Conservation (phyloP, 2,113 vertebrate genomes). For the Sminthopsis crassicaudata region DNA sequence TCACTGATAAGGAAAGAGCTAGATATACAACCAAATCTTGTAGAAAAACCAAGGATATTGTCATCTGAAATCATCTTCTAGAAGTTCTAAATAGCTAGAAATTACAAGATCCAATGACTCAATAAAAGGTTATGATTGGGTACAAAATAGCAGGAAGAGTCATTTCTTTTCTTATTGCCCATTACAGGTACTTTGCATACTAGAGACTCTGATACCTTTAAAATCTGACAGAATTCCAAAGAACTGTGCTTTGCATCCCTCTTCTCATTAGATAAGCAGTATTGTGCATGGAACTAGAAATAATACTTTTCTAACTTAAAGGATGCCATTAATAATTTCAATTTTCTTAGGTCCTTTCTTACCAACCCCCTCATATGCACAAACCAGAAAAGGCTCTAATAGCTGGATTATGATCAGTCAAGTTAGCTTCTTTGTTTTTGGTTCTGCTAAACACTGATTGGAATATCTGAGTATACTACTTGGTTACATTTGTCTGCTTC, state of each 20-base stretch:
- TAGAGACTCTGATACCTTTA: background rate
- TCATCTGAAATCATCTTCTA: background rate
- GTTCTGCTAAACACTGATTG: background rate
- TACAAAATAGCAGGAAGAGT: background rate
- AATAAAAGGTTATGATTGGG: accelerated
- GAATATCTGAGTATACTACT: background rate
- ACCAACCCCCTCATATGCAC: background rate
- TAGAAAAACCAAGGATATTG: background rate
- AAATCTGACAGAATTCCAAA: background rate
- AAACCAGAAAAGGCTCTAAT: background rate
- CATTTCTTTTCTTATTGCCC: background rate
- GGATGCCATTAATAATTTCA: background rate
- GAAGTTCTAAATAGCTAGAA: background rate
- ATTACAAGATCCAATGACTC: background rate
- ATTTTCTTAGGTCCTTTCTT: background rate
- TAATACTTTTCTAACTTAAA: background rate
- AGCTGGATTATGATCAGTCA: background rate
- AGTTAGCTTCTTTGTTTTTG: background rate
- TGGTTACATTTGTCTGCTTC: background rate
- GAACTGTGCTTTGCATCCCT: accelerated
- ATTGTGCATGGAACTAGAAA: background rate
- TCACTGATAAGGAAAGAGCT: background rate
- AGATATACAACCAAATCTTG: background rate
- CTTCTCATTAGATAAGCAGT: background rate
- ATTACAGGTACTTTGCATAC: no score